Conservation (phyloP, 2,888 invertebrate species). For the Psylliodes chrysocephalus region DNA sequence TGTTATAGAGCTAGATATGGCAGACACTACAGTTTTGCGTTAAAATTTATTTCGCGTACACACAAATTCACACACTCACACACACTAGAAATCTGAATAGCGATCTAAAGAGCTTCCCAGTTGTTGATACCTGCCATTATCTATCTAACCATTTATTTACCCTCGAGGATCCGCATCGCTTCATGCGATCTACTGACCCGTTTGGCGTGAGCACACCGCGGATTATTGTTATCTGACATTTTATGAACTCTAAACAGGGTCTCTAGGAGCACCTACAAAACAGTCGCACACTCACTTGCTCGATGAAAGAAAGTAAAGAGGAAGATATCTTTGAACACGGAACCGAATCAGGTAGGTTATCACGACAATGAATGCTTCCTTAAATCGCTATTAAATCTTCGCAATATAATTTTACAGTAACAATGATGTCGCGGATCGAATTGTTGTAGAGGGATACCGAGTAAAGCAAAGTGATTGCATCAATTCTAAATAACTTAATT, state of each 20-base stretch:
- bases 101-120: conserved; percentile 15
- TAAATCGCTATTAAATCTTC: not conserved
- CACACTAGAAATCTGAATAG: conserved; percentile 10
- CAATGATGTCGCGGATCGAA: not conserved
- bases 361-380: not conserved
- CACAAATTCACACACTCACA: too few relatives aligned
- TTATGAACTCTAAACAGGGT: conserved; percentile 20
- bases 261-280: not conserved
- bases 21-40: too few relatives aligned
- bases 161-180: conserved; percentile 30
- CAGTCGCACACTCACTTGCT: conserved; percentile 2
- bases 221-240: conserved; percentile 30
- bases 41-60: too few relatives aligned
- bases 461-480: too few relatives aligned
- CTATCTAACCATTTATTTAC: conserved; percentile 34
- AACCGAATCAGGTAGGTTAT: conserved; percentile 10
- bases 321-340: not conserved
- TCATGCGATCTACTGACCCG: conserved; percentile 35
- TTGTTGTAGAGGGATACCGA: too few relatives aligned
- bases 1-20: too few relatives aligned
- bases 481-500: too few relatives aligned
- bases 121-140: conserved; percentile 23
- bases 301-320: conserved; percentile 3
- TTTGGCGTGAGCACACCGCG: conserved; percentile 23
- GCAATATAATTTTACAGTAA: not conserved